A percentile compares a stretch with the other conserved stretches of the same genome.
These are phyloP conservation scores for Micromesistius poutassou DNA, from an alignment of 2,797 vertebrate species.

Conservation along the genomic window DNA sequence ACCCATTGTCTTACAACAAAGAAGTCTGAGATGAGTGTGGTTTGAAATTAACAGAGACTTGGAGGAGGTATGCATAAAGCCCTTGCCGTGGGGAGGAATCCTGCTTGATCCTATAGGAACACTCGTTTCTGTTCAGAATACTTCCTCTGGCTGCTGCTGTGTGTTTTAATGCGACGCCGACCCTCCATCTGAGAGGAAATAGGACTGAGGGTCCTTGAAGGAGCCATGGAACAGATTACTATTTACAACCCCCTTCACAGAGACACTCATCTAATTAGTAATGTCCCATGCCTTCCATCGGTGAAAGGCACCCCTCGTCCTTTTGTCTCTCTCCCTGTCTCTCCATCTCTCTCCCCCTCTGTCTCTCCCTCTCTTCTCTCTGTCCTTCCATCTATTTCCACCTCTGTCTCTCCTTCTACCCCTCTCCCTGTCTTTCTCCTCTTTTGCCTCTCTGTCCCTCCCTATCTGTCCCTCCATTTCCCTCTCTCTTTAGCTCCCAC, in stretches of 20 bases:
- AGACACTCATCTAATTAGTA: constrained; percentile 61
- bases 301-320: constrained; percentile 2
- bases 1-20: background rate
- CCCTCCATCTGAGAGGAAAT: constrained; percentile 33
- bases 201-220: constrained; percentile 34
- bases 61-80: background rate
- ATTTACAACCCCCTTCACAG: constrained; percentile 56
- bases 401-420: constrained; percentile 10
- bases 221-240: constrained; percentile 52
- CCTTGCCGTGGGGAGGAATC: background rate
- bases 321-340: constrained; percentile 25
- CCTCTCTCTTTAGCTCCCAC: constrained; percentile 18
- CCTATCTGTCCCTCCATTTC: constrained; percentile 15
- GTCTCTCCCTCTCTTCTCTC: constrained; percentile 8
- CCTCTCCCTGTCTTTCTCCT: constrained; percentile 11
- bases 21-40: background rate
- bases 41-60: background rate
- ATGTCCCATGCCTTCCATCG: constrained; percentile 52
- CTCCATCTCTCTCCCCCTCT: constrained; percentile 7
- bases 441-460: constrained; percentile 6
- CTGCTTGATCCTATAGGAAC: background rate
- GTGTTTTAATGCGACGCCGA: constrained; percentile 27
- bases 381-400: constrained; percentile 19
- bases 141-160: constrained; percentile 30
- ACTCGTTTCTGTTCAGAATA: constrained; percentile 28